Conservation (phyloP, 2,888 invertebrate species). For the Leucophora obtusa region DNA sequence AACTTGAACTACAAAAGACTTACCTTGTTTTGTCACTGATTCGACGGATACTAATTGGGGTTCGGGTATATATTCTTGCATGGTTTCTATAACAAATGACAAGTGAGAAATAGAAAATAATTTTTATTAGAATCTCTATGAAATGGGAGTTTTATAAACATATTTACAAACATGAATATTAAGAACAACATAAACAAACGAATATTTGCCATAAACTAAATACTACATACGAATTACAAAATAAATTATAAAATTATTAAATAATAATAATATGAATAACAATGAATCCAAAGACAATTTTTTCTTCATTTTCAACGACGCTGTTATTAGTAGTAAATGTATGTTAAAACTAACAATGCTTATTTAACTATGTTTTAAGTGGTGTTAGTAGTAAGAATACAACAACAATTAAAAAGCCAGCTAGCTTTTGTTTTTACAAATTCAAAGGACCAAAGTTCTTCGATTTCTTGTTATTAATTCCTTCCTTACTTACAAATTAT, state of each 20-base stretch:
- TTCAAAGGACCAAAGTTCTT: constrained; percentile 11
- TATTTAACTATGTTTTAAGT: not conserved
- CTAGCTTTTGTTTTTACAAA: constrained; percentile 32
- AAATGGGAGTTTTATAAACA: not conserved
- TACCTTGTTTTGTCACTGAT: constrained; percentile 53
- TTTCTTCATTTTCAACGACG: not conserved
- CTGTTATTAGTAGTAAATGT: constrained; percentile 27
- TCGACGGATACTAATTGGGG: constrained; percentile 44
- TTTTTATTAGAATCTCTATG: not conserved
- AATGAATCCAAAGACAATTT: constrained; percentile 24
- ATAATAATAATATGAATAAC: constrained; percentile 1
- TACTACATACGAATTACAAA: constrained; percentile 13
- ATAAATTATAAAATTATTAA: not conserved
- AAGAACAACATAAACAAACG: not conserved
- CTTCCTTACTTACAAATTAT: constrained; percentile 56
- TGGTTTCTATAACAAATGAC: constrained; percentile 45
- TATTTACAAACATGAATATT: constrained; percentile 6
- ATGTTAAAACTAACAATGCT: not conserved
- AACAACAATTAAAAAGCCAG: constrained; percentile 6
- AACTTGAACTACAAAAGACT: not conserved
- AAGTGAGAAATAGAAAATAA: not conserved
- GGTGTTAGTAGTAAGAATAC: constrained; percentile 37
- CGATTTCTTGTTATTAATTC: constrained; percentile 10
- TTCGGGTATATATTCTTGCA: constrained; percentile 53
- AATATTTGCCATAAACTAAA: constrained; percentile 14